Evolutionary conservation across 2,888 invertebrate species (phyloP).

Genomic region (Tromatobia lineatoria): DNA sequence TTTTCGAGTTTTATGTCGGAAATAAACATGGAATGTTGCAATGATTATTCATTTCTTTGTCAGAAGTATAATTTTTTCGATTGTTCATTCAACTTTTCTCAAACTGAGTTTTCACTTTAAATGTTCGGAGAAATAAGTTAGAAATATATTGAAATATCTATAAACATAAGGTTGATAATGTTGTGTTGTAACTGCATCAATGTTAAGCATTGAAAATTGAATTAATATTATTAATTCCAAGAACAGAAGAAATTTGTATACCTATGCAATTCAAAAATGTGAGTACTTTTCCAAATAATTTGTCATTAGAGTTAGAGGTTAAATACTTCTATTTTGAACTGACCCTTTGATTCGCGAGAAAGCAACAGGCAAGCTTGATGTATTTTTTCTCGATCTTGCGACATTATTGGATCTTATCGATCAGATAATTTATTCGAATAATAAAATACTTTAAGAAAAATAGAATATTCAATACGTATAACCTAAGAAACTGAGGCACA

Average conservation of each 20-base stretch:
- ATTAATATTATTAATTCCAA: no score
- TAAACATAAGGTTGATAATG: no score
- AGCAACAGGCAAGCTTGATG: slow-evolving; percentile 73
- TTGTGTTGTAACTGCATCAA: no score
- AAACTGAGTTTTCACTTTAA: no score
- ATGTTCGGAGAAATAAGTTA: no score
- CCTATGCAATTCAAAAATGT: background rate
- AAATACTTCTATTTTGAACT: slow-evolving; percentile 43
- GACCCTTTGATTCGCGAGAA: slow-evolving; percentile 78
- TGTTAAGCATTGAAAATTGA: no score
- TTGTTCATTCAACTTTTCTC: no score
- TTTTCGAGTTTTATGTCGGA: no score
- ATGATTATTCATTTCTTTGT: no score
- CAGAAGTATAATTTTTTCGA: no score
- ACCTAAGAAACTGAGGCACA: background rate
- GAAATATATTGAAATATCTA: no score
- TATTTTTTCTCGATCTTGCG: slow-evolving; percentile 66
- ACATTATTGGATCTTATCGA: slow-evolving; percentile 22
- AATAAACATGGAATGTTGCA: no score
- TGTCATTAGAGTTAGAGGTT: slow-evolving; percentile 45
- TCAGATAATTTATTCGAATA: background rate
- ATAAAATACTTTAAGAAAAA: background rate
- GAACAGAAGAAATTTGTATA: background rate
- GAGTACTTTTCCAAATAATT: background rate
- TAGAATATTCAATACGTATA: background rate